A percentile compares a stretch with the other conserved stretches of the same genome.
These are phyloP conservation scores for Oxycera nigricornis DNA, from an alignment of 2,888 invertebrate genomes.

Conservation along the genomic window DNA sequence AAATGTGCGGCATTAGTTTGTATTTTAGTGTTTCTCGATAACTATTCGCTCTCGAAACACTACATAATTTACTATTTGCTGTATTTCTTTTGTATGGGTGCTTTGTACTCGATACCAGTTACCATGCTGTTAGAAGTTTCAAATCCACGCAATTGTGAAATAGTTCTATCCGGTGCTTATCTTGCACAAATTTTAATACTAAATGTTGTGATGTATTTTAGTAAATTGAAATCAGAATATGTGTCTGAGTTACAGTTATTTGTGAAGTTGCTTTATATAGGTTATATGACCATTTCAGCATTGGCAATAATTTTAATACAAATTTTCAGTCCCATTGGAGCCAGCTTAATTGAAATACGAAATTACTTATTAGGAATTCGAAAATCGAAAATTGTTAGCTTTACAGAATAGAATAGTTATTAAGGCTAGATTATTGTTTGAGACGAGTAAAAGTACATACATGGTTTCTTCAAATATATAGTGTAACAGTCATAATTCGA, in stretches of 20 bases:
- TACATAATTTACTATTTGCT: conserved; percentile 5
- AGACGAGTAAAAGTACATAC: no score
- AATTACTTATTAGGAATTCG: conserved; percentile 29
- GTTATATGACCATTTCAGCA: neutral
- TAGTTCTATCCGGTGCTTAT: neutral
- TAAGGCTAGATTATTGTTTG: no score
- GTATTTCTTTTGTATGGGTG: conserved; percentile 24
- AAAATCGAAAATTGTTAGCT: conserved; percentile 5
- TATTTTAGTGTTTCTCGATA: conserved; percentile 24
- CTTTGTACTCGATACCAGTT: neutral
- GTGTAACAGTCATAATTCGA: no score
- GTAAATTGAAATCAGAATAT: neutral
- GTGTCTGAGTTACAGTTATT: neutral
- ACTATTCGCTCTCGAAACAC: neutral
- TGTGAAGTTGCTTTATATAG: neutral
- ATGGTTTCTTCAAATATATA: no score
- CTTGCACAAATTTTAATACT: neutral
- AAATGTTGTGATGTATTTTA: neutral
- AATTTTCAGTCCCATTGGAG: conserved; percentile 10
- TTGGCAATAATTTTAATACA: conserved; percentile 7
- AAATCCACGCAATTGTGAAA: conserved; percentile 25
- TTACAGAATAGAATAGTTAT: neutral
- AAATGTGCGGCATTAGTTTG: conserved; percentile 10
- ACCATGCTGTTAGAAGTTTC: conserved; percentile 29
- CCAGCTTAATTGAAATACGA: conserved; percentile 27